Base-by-base conservation (phyloP, 2,113 vertebrate genomes). In the Nesoenas mayeri region DNA sequence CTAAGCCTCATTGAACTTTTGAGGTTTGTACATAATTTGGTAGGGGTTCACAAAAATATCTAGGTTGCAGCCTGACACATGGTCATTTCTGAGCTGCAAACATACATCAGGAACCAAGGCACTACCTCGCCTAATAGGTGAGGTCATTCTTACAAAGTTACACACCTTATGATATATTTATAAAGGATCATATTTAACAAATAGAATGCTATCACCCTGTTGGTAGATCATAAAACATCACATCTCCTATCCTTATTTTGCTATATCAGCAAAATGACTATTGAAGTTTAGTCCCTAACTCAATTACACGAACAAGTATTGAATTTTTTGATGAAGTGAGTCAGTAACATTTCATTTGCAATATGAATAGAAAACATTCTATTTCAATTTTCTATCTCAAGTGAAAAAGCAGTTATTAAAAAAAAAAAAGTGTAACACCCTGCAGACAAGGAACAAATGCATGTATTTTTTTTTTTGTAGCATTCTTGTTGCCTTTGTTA, bases 351-450 rank as follows among this genome's bases (percentile, higher is more conserved):
- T 79, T 60, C 38, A n/a, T 85, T 87, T 78, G 69, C 78, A 81
- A 56, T 40, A 61, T 60, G 47, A 70, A 42, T 85, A 93, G 48
- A 71, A 94, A 70, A 64, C 57, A 74, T 85, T 80, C 21, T 2
- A 71, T 83, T 92, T 87, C 65, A 77, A 74, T 88, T 50, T 84
- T 89, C 73, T n/a, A 31, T 83, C 24, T 83, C 83, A 82, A 83
- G 54, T 88, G 70, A 74, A 91, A 36, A 36, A 87, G 53, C 60
- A 71, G n/a, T 74, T 72, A 74, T 66, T 26, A 61, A 54, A 70
- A 83, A 61, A 54, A 70, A 83, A 60, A 47, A 70, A 48, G 3
- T 12, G 14, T n/a, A 54, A 31, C n/a, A 70, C 19, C 10, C 22
- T 79, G 57, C 29, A 85, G 58, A 71, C 22, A 83, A 82, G 25